Percentiles rank a stretch among this genome's conserved stretches.
These are phyloP conservation scores for Stegostoma tigrinum DNA, from an alignment of 2,113 vertebrate genomes.

Conservation along the genomic window DNA sequence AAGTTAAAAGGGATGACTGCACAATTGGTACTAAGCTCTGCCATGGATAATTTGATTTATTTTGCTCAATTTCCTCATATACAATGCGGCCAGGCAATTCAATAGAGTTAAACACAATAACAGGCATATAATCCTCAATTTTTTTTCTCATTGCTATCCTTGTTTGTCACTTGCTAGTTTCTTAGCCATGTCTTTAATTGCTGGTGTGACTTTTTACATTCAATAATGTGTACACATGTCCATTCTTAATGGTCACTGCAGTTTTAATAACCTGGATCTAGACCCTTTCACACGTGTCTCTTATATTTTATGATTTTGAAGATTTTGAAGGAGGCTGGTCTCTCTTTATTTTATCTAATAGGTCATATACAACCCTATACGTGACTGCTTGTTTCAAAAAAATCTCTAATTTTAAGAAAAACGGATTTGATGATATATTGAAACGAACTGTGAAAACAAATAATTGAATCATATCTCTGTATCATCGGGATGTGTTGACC, in stretches of 20 bases:
- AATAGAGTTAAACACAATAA: background rate
- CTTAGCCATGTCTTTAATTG: background rate
- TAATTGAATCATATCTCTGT: background rate
- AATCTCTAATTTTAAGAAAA: background rate
- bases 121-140: background rate
- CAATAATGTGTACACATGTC: background rate
- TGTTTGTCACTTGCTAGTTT: background rate
- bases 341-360: background rate
- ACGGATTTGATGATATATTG: background rate
- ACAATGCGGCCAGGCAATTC: background rate
- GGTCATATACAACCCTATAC: background rate
- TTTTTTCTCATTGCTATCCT: background rate
- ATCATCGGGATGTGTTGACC: background rate
- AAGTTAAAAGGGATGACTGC: background rate
- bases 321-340: too few species aligned
- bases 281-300: background rate
- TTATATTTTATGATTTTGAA: background rate
- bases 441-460: slow-evolving; percentile 11
- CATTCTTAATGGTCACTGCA: background rate
- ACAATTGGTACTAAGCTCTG: background rate
- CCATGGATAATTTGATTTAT: background rate
- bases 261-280: background rate
- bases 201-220: background rate
- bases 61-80: background rate
- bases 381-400: background rate